Base-by-base conservation (phyloP, 2,113 vertebrate genomes). In the Silurus meridionalis region DNA sequence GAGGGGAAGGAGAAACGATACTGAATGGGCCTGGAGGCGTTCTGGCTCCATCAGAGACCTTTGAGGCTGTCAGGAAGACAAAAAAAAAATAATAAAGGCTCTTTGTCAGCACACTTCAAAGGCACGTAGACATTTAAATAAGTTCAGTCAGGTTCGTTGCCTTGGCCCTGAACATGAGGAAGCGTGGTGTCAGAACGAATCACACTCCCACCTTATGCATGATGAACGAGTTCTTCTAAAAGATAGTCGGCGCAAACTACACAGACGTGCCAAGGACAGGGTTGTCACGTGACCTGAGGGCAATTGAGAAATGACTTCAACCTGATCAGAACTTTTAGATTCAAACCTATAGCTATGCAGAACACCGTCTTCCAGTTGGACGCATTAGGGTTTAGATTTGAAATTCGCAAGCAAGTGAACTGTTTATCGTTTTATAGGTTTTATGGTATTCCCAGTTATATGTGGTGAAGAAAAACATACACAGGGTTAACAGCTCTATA, bases 41-140 rank as follows among this genome's bases (percentile, higher is more conserved):
- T 91, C 94, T 90, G 92, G 89, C 92, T 93, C 87, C 90, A 82
- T 92, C 94, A 94, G 91, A 90, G 94, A 69, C 93, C 92, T 88
- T 88, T 87, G 92, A 91, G 91, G 91, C 89, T 84, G 92, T 91
- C 92, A 91, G 91, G 80, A 48, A 13, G 66, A 19, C 58, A 53
- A 50, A 79, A 82, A 37, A 37, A 37, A 2, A 37, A 37, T 37
- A 37, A 90, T 86, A 81, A 9, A 82, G 57, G 84, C 90, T 90
- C 91, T 83, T 90, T 61, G 92, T 85, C 87, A 87, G 89, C 6
- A 19, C 19, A 87, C 92, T 92, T 95, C 93, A 95, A 95, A 93
- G 72, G 87, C 88, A 83, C 85, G 15, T 90, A 74, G 91, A 93
- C 86, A 91, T 88, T 84, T 87, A 21, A 89, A 90, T 91, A 89